Percentiles rank a stretch among this genome's conserved stretches.
phyloP scores from a whole-genome alignment of 2,113 vertebrate species.

The Podilymbus podiceps region DNA sequence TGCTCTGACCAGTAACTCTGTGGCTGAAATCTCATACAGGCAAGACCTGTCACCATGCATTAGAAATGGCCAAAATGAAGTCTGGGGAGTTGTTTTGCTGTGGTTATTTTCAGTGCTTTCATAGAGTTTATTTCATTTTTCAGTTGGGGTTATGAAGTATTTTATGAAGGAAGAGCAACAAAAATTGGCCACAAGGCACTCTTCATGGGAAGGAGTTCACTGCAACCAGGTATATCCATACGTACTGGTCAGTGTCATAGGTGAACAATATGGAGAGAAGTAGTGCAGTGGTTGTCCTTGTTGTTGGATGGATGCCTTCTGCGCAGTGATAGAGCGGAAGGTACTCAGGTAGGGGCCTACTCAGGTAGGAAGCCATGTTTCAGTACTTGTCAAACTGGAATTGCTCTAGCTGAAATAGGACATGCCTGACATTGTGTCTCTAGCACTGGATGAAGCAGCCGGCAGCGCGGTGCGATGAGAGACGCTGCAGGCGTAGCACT shows the following conservation, averaged over 20 bases:
- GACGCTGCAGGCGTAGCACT: background rate
- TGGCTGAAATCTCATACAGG: background rate
- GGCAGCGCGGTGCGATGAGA: accelerated
- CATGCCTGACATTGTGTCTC: background rate
- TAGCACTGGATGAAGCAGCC: background rate
- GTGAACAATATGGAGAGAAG: background rate
- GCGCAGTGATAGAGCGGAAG: background rate
- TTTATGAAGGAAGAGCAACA: background rate
- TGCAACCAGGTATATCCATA: background rate
- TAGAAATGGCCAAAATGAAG: background rate
- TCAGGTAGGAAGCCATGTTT: background rate
- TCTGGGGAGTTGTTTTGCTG: background rate
- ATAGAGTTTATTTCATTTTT: background rate
- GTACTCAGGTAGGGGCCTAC: background rate
- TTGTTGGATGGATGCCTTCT: background rate
- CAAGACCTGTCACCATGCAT: background rate
- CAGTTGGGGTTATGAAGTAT: background rate
- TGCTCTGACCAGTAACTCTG: background rate
- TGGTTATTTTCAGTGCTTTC: background rate
- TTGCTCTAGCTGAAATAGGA: background rate
- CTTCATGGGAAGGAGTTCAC: background rate
- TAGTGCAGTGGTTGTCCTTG: background rate
- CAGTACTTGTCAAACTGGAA: background rate
- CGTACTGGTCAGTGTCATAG: accelerated
- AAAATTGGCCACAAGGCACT: background rate